These are phyloP conservation scores for Datnioides undecimradiatus DNA, from an alignment of 2,113 vertebrate species.

Conservation along the genomic window DNA sequence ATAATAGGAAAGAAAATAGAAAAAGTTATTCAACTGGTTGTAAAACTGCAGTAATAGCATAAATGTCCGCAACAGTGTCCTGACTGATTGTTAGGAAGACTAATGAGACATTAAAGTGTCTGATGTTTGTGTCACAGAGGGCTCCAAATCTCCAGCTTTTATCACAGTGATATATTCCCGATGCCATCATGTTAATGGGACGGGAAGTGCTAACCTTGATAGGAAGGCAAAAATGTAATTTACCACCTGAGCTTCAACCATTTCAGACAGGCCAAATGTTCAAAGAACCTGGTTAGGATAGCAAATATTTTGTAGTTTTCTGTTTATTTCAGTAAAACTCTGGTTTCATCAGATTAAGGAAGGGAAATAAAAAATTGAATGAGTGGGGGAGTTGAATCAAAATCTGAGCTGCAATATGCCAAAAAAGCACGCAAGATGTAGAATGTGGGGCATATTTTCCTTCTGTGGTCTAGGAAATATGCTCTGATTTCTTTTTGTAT, in stretches of 20 bases:
- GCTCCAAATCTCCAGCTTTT: not conserved
- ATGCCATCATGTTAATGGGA: not conserved
- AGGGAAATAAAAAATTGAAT: conserved; percentile 18
- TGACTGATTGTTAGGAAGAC: not conserved
- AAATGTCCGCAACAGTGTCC: conserved; percentile 1
- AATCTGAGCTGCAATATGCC: conserved; percentile 31
- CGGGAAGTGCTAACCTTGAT: not conserved
- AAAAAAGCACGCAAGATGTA: not conserved
- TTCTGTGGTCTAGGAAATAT: conserved; percentile 48
- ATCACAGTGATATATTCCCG: not conserved
- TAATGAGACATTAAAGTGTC: conserved; percentile 15
- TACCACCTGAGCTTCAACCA: not conserved
- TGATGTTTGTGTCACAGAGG: not conserved
- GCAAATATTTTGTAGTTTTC: not conserved
- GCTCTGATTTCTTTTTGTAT: conserved; percentile 54
- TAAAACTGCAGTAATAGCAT: not conserved
- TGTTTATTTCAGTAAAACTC: not conserved
- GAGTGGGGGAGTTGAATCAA: not conserved
- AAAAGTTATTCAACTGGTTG: not conserved
- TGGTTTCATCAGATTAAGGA: conserved; percentile 10
- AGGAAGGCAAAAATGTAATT: not conserved
- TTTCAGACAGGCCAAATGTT: conserved; percentile 1
- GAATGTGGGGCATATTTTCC: conserved; percentile 60
- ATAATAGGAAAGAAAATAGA: not conserved
- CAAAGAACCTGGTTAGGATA: not conserved